Evolutionary conservation across 2,888 invertebrate genomes (phyloP).

Genomic region (Enchytraeus crypticus): DNA sequence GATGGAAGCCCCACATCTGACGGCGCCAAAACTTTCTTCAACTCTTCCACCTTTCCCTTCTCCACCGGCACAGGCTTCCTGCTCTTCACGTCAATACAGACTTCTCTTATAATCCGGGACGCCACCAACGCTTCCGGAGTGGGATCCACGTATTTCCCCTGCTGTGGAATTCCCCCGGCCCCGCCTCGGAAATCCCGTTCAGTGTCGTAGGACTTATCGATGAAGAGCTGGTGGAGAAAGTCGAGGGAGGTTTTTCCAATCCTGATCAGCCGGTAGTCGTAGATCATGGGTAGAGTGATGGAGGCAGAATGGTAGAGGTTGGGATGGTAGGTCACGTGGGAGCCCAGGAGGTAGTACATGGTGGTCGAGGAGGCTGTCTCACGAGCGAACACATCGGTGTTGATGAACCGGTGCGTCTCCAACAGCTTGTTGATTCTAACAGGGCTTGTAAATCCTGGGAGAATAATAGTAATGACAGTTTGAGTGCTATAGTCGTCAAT

Average conservation of each 20-base stretch:
- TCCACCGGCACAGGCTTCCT: too few species aligned
- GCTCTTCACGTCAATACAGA: too few species aligned
- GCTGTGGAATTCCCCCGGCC: too few species aligned
- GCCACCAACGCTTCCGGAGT: too few species aligned
- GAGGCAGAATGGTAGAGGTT: slow-evolving; percentile 1
- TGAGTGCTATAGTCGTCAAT: too few species aligned
- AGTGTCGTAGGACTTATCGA: background rate
- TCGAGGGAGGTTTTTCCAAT: slow-evolving; percentile 4
- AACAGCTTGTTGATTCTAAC: slow-evolving; percentile 3
- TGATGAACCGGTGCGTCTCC: slow-evolving; percentile 1
- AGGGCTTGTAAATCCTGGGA: slow-evolving; percentile 1
- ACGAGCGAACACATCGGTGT: background rate
- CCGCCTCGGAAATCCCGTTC: too few species aligned
- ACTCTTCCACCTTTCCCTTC: too few species aligned
- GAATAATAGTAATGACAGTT: background rate
- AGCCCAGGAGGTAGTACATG: background rate
- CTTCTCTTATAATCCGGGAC: too few species aligned
- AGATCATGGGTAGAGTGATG: slow-evolving; percentile 3
- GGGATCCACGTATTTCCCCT: too few species aligned
- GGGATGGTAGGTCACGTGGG: background rate
- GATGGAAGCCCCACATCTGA: too few species aligned
- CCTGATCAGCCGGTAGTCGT: background rate
- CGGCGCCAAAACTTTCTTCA: too few species aligned
- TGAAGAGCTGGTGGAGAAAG: background rate
- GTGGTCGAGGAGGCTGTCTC: background rate